Base-by-base conservation (phyloP, 2,113 vertebrate genomes). In the Phalacrocorax pelagicus region DNA sequence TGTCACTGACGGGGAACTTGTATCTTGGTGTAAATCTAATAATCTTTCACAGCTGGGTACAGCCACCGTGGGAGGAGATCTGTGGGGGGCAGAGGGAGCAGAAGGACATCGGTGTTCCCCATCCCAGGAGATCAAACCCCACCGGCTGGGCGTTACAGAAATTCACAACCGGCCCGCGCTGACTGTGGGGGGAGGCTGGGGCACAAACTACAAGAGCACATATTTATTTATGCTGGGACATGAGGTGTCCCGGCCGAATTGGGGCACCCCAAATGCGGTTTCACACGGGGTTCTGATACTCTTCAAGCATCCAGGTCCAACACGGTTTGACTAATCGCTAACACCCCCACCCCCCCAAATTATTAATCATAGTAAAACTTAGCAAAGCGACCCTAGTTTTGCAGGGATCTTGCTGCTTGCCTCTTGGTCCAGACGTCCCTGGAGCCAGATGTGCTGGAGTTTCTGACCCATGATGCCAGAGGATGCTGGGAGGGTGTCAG, bases 21-120 rank as follows among this genome's bases (percentile, higher is more conserved):
- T 10, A 12, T 13, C 16, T 71, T 42, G n/a, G 15, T 40, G 19
- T 69, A 54, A 70, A 70, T 44, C 11, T 49, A 12, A 29, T 32
- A 0, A 24, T 30, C 63, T 62, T 47, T 15, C 24, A 40, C 3
- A 7, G 57, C 7, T 1, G 4, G 17, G 46, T 87, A 9, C 11
- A 36, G 32, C 30, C 7, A 26, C 44, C 67, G 51, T 6, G 1
- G 24, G 23, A 22, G 23, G 8, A 38, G 29, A 5, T 12, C 18
- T 20, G 26, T 1, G 2, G 34, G 62, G 26, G 22, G 22, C 52
- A 22, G 29, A 44, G 11, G 12, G 19, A 44, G 46, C 24, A 21
- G 12, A 23, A 52, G 20, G 29, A 34, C 65, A 46, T 34, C 1
- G 1, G 18, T 15, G 7, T 54, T 44, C 32, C 44, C 36, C 3